These are phyloP conservation scores for Orientallactaga bullata DNA, from an alignment of 2,113 vertebrate species.

Conservation along the genomic window DNA sequence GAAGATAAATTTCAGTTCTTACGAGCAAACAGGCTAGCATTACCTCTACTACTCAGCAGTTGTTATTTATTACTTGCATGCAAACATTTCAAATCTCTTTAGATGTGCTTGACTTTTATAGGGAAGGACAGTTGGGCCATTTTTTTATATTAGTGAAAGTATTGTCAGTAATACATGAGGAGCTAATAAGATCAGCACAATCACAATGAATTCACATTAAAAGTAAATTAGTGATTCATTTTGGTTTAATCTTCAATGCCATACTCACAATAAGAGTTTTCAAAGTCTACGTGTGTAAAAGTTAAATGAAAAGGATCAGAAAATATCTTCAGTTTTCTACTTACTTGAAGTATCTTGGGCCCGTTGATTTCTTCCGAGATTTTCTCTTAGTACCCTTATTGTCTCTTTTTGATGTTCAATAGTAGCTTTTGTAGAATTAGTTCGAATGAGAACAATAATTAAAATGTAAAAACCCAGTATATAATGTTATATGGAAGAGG, in stretches of 20 bases:
- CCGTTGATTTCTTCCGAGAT: slow-evolving; percentile 89
- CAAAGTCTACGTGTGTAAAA: neutral
- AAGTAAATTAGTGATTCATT: neutral
- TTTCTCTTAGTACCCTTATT: slow-evolving; percentile 90
- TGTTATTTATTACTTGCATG: neutral
- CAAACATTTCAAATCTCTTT: neutral
- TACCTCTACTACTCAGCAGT: neutral
- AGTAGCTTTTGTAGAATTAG: slow-evolving; percentile 85
- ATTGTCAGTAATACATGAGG: neutral
- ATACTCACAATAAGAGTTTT: neutral
- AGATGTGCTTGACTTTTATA: neutral
- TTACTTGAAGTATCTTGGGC: slow-evolving; percentile 91
- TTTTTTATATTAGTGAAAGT: neutral
- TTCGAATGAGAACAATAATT: slow-evolving; percentile 75
- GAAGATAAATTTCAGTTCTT: slow-evolving; percentile 25
- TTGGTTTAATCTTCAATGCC: neutral
- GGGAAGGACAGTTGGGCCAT: neutral
- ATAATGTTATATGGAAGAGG: neutral
- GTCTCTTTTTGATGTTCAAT: slow-evolving; percentile 88
- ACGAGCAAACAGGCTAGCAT: slow-evolving; percentile 12
- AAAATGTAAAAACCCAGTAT: slow-evolving; percentile 28
- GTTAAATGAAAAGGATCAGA: neutral
- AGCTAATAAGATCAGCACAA: neutral
- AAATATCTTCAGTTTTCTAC: slow-evolving; percentile 55
- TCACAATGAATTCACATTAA: neutral